Conservation (phyloP, 2,113 vertebrate genomes). For the Hippocampus mohnikei region DNA sequence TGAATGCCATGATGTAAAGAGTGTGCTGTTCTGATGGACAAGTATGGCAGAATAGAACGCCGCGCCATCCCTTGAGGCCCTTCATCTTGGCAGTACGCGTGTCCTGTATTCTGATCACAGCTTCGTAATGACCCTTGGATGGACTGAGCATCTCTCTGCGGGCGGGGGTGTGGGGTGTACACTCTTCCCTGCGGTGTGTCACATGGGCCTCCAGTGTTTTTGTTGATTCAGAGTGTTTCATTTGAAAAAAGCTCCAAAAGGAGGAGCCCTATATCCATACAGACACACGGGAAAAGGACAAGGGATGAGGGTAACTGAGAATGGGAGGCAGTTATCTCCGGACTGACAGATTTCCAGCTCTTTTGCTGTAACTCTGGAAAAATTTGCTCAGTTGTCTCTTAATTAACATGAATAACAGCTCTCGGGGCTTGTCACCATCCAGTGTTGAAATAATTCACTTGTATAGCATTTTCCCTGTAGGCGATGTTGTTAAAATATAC, state of each 20-base stretch:
- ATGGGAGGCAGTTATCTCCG: neutral
- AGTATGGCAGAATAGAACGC: constrained; percentile 8
- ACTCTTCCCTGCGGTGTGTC: constrained; percentile 20
- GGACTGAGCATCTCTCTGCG: constrained; percentile 35
- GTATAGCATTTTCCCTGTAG: neutral
- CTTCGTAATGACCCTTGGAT: constrained; percentile 56
- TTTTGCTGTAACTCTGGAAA: neutral
- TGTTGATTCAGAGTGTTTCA: constrained; percentile 25
- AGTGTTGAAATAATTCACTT: neutral
- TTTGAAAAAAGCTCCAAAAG: constrained; percentile 30
- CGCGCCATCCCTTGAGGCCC: constrained; percentile 35
- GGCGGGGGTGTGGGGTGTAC: constrained; percentile 3
- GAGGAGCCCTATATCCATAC: constrained; percentile 1
- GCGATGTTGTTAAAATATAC: neutral
- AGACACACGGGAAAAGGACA: constrained; percentile 1
- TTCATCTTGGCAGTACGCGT: constrained; percentile 35
- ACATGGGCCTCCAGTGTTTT: constrained; percentile 26
- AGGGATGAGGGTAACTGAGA: neutral
- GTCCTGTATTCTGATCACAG: constrained; percentile 59
- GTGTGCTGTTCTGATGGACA: constrained; percentile 32
- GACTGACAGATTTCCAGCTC: neutral
- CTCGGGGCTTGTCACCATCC: neutral
- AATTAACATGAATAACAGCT: neutral
- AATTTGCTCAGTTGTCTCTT: neutral
- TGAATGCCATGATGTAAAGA: constrained; percentile 41